A percentile compares a stretch with the other conserved stretches of the same genome.
phyloP scores from a whole-genome alignment of 2,797 vertebrate genomes.

The Sternarchorhynchus goeldii region DNA sequence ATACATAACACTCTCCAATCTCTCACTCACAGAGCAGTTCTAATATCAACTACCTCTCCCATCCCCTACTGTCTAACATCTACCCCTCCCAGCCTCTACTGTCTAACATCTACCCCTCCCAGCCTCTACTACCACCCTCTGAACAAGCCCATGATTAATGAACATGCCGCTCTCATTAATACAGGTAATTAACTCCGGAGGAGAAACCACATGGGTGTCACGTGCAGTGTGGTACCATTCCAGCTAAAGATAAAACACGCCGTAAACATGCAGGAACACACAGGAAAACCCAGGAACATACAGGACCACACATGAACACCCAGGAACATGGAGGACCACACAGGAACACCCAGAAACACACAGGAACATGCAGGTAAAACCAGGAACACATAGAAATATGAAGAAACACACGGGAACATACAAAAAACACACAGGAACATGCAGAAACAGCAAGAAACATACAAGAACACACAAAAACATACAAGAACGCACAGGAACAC shows the following conservation, averaged over 20 bases:
- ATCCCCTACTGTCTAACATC: background rate
- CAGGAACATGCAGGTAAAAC: too few species aligned
- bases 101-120: too few species aligned
- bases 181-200: conserved; percentile 41
- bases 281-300: background rate
- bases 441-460: too few species aligned
- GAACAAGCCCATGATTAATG: conserved; percentile 48
- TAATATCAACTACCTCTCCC: background rate
- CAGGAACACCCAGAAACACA: too few species aligned
- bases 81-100: too few species aligned
- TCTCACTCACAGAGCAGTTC: background rate
- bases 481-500: too few species aligned
- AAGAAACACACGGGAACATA: too few species aligned
- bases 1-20: too few species aligned
- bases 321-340: too few species aligned
- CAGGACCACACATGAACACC: background rate
- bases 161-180: conserved; percentile 46
- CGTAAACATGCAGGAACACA: background rate
- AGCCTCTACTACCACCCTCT: background rate
- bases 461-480: too few species aligned
- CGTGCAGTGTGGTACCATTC: conserved; percentile 20
- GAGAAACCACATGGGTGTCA: conserved; percentile 14
- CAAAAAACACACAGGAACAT: too few species aligned
- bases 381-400: too few species aligned
- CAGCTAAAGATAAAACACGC: conserved; percentile 25